Evolutionary conservation across 2,888 invertebrate genomes (phyloP).

Genomic region (Eupithecia abbreviata): DNA sequence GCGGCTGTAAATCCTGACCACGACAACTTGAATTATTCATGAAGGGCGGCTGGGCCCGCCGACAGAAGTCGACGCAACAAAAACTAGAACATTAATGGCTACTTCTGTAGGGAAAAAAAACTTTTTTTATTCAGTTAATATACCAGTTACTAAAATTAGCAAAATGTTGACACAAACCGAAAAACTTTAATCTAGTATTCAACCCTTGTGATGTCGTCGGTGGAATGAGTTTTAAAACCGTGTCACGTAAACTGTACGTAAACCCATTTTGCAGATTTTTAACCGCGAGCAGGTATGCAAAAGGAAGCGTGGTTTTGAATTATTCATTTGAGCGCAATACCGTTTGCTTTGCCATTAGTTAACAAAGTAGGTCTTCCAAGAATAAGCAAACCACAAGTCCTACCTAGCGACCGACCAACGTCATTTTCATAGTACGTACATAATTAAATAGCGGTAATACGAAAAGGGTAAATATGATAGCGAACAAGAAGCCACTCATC

Average conservation of each 20-base stretch:
- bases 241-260: constrained; percentile 39
- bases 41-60: constrained; percentile 49
- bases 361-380: constrained; percentile 53
- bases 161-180: background rate
- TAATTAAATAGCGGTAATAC: background rate
- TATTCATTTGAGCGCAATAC: constrained; percentile 62
- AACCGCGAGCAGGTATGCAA: constrained; percentile 48
- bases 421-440: constrained; percentile 40
- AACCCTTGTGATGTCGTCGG: background rate
- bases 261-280: constrained; percentile 45
- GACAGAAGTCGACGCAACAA: constrained; percentile 43
- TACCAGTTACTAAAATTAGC: background rate
- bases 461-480: background rate
- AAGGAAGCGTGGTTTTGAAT: constrained; percentile 54
- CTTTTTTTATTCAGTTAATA: background rate
- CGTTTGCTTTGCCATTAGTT: constrained; percentile 52
- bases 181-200: background rate
- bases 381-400: constrained; percentile 51
- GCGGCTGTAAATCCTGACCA: constrained; percentile 64
- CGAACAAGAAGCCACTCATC: constrained; percentile 15
- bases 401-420: constrained; percentile 38
- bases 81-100: constrained; percentile 40
- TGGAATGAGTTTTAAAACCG: background rate
- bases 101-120: constrained; percentile 13
- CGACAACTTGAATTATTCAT: constrained; percentile 71